Evolutionary conservation across 1,140 invertebrate species (phyloP), one percentile per base, ranked within the genome.

Genomic region (Apis dorsata): DNA sequence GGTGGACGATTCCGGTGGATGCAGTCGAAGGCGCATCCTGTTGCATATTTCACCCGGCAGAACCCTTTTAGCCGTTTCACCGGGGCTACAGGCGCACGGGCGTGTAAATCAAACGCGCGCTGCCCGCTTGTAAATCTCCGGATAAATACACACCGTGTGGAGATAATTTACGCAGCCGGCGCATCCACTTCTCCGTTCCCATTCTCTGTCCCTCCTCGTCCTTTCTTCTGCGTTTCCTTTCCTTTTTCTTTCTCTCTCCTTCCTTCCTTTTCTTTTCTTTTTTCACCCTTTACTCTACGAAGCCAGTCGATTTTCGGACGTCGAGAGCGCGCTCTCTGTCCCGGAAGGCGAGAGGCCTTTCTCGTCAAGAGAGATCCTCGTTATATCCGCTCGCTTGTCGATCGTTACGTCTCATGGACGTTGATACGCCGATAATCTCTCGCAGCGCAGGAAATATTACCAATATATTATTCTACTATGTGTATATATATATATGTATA

Each of bases 91-190:
- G 79, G 86, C 81, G 69, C 89, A 84, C 83, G 75, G 84, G 90
- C 89, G 91, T 92, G 92, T 93, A 93, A 93, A 93, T 93, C 92
- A 93, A 92, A 89, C 83, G 89, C 88, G 91, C 90, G 90, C 90
- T 92, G 91, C 88, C 90, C 89, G 91, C 91, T 91, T 92, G 92
- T 93, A 93, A 93, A 93, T 93, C 93, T 93, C 89, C 87, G 78
- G 83, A 90, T 92, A 93, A 93, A 92, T 93, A 93, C 92, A 93
- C 91, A 93, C 91, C 90, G 86, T 86, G 86, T 86, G 75, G 86
- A 87, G 92, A 93, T 93, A 93, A 93, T 93, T 93, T 93, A 93
- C 92, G 90, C 92, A 93, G 91, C 90, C 92, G 87, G 85, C 84
- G 85, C 84, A 88, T 89, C 88, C 79, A 72, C 86, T 69, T 66